Conservation (phyloP, 1,140 invertebrate genomes). For the Conus betulinus region DNA sequence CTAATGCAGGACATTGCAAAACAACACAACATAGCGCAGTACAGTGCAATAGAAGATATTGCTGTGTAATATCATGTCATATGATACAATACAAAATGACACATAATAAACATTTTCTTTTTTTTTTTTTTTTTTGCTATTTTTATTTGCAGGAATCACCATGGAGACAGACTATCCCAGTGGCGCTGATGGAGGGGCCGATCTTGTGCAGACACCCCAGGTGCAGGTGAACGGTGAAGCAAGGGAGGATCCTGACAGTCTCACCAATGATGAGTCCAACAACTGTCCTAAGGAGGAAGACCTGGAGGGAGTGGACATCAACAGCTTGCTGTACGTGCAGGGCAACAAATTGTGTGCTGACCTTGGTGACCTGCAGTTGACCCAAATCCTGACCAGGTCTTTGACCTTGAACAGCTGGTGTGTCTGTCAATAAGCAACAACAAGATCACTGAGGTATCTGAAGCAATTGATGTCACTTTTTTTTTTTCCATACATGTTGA, state of each 20-base stretch:
- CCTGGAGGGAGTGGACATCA: conserved; percentile 11
- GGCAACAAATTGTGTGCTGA: conserved; percentile 60
- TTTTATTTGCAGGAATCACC: too few relatives aligned
- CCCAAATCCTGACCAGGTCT: conserved; percentile 50
- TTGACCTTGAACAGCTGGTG: conserved; percentile 57
- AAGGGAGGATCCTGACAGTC: not conserved
- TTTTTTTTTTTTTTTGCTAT: too few relatives aligned
- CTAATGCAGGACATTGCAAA: too few relatives aligned
- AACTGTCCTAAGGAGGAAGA: not conserved
- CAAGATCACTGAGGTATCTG: conserved; percentile 50
- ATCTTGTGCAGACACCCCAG: not conserved
- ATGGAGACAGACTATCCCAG: not conserved
- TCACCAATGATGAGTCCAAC: not conserved
- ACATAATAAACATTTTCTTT: too few relatives aligned
- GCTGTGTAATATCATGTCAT: too few relatives aligned
- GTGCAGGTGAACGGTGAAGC: not conserved
- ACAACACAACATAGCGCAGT: too few relatives aligned
- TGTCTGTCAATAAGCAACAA: conserved; percentile 65
- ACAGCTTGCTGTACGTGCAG: conserved; percentile 43
- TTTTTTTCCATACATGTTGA: not conserved
- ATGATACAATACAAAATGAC: too few relatives aligned
- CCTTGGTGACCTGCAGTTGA: conserved; percentile 51
- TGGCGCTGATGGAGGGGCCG: not conserved
- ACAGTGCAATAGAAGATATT: too few relatives aligned
- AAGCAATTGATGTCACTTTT: not conserved